These are phyloP conservation scores for Tinea semifulvella DNA, from an alignment of 2,888 invertebrate species.

Conservation along the genomic window DNA sequence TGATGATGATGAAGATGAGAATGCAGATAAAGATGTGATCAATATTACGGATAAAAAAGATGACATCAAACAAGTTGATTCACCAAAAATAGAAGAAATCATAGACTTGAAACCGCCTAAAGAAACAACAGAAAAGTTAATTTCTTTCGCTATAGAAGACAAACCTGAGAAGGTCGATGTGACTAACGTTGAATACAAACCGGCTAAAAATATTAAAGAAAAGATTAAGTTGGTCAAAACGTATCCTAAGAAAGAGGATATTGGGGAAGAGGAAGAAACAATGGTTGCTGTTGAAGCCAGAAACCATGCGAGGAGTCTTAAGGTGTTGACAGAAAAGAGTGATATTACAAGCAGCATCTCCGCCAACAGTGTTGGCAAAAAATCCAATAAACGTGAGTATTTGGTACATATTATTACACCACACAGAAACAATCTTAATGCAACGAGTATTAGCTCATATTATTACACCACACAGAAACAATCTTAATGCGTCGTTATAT, in stretches of 20 bases:
- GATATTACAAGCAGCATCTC: constrained; percentile 69
- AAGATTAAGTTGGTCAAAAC: constrained; percentile 64
- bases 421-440: too few species aligned
- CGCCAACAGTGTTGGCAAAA: constrained; percentile 68
- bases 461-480: too few species aligned
- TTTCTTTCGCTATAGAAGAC: constrained; percentile 58
- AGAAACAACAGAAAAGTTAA: constrained; percentile 62
- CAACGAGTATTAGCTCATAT: constrained; percentile 16
- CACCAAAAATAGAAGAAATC: constrained; percentile 32
- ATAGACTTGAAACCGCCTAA: constrained; percentile 45
- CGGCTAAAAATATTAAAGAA: constrained; percentile 59
- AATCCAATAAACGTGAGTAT: constrained; percentile 40
- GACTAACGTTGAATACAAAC: constrained; percentile 41
- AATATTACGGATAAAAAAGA: constrained; percentile 38
- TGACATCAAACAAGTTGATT: constrained; percentile 24
- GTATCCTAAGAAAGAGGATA: constrained; percentile 53
- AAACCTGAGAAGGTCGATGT: constrained; percentile 51
- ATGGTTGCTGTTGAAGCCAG: constrained; percentile 70
- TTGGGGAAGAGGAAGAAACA: constrained; percentile 62
- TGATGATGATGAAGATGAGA: constrained; percentile 31
- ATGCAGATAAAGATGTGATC: constrained; percentile 30
- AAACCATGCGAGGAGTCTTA: constrained; percentile 53
- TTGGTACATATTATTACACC: constrained; percentile 18
- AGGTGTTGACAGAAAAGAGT: constrained; percentile 43
- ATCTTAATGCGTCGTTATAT: too few species aligned